These are phyloP conservation scores for Chiloscyllium punctatum DNA, from an alignment of 2,797 vertebrate species.

Conservation along the genomic window DNA sequence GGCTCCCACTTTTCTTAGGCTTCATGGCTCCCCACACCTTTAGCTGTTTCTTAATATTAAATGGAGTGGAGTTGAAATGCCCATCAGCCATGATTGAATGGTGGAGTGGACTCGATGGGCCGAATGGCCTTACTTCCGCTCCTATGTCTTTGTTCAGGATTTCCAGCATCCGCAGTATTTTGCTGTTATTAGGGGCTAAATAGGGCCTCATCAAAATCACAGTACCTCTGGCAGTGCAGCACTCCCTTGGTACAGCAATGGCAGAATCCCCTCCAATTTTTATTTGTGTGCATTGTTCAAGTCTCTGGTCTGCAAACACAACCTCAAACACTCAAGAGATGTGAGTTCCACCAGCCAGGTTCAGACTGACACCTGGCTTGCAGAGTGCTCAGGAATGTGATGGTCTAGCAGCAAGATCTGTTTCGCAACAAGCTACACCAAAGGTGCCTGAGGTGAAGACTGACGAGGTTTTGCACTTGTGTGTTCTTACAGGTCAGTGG, in stretches of 20 bases:
- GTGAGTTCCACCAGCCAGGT: background rate
- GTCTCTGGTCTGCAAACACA: background rate
- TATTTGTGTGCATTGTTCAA: background rate
- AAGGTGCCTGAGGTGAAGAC: constrained; percentile 41
- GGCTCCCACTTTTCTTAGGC: too few species aligned
- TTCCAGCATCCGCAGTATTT: too few species aligned
- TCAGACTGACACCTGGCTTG: background rate
- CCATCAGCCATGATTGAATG: too few species aligned
- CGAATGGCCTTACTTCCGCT: too few species aligned
- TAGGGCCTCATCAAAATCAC: background rate
- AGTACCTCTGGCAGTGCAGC: background rate
- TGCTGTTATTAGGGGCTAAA: background rate
- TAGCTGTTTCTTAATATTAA: too few species aligned
- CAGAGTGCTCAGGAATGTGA: background rate
- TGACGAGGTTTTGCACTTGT: constrained; percentile 11
- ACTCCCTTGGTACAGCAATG: background rate
- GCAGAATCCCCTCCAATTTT: background rate
- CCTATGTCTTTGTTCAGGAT: too few species aligned
- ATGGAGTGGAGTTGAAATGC: too few species aligned
- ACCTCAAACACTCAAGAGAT: background rate
- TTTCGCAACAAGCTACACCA: constrained; percentile 43
- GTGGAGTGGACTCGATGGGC: too few species aligned
- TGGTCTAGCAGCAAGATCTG: background rate
- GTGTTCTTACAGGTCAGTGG: constrained; percentile 78
- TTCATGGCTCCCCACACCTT: too few species aligned